A percentile compares a stretch with the other conserved stretches of the same genome.
Evolutionary conservation across 2,113 vertebrate species (phyloP).

Genomic region (Ardeotis arabs): DNA sequence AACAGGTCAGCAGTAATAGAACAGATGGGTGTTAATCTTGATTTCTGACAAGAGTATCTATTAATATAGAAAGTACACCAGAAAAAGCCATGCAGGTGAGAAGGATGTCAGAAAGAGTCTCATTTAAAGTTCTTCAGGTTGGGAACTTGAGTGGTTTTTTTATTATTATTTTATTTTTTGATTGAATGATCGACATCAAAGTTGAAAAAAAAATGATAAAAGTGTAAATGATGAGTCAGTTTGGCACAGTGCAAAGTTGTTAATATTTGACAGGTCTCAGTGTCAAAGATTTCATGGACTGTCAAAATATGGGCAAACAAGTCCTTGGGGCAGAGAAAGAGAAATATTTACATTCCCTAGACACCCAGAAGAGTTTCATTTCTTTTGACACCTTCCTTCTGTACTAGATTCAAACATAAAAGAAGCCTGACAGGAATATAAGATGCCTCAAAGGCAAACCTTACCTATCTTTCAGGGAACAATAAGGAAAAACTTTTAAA

Average conservation of each 20-base stretch:
- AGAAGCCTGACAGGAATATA: slow-evolving; percentile 82
- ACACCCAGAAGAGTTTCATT: slow-evolving; percentile 78
- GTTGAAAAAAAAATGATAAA: slow-evolving; percentile 69
- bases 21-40: slow-evolving; percentile 41
- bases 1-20: slow-evolving; percentile 43
- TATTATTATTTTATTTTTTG: slow-evolving; percentile 52
- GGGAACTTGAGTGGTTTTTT: not conserved
- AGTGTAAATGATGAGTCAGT: slow-evolving; percentile 72
- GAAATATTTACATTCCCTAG: slow-evolving; percentile 89
- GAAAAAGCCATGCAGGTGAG: not conserved
- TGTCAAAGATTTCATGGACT: slow-evolving; percentile 87
- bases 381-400: slow-evolving; percentile 91
- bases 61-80: not conserved
- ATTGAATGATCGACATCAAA: slow-evolving; percentile 74
- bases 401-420: slow-evolving; percentile 82
- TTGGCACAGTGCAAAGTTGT: slow-evolving; percentile 76
- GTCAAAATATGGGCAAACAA: slow-evolving; percentile 88
- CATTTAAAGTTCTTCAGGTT: slow-evolving; percentile 23
- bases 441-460: slow-evolving; percentile 81
- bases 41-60: slow-evolving; percentile 4
- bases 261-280: slow-evolving; percentile 89
- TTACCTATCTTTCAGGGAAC: slow-evolving; percentile 73
- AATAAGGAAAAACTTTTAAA: slow-evolving; percentile 28
- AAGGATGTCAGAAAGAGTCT: slow-evolving; percentile 3
- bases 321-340: slow-evolving; percentile 83